Base-by-base conservation (phyloP, 2,113 vertebrate species). In the Ammodytes marinus region DNA sequence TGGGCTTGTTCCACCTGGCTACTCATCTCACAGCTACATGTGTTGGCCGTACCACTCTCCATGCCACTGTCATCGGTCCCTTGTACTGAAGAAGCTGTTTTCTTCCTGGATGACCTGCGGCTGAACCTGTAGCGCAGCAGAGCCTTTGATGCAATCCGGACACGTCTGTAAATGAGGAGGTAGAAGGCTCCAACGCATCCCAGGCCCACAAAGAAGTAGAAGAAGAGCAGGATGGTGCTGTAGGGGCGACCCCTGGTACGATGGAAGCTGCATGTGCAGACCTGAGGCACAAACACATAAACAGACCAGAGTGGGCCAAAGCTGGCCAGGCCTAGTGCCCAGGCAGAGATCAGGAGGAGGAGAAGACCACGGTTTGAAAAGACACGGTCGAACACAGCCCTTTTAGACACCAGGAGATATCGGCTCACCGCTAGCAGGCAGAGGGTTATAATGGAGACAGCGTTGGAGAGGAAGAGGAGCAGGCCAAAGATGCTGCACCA, bases 201-300 rank as follows among this genome's bases (percentile, higher is more conserved):
- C 55, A 97, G 92, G 1, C 97, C 96, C 0, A 96, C 17, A 54
- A 97, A 93, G 69, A 97, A 97, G 90, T 96, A 97, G 84, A 96
- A 67, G 60, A 94, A 95, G 59, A 97, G 90, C 77, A 98, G 88
- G 74, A 97, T 91, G 43, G 97, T 97, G 91, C 92, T 94, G 80
- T 97, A 97, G 8, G 96, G 97, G 2, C 94, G 95, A 6, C 96
- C 95, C 53, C n/a, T 76, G 4, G 92, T 90, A 2, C 96, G 96
- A 79, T 98, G 94, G 88, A 98, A 97, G 84, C 97, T 97, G 89
- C 97, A 98, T 15, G 97, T 97, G 86, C 97, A 98, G 42, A 98
- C 97, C 27, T 96, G 90, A 0, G 95, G 94, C 35, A 96, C 95
- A 37, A 97, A 94, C n/a, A 94, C 88, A 0, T 94, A 98, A 27